A percentile compares a stretch with the other conserved stretches of the same genome.
Conservation (phyloP, 2,797 vertebrate species). For the Monodelphis domestica region DNA sequence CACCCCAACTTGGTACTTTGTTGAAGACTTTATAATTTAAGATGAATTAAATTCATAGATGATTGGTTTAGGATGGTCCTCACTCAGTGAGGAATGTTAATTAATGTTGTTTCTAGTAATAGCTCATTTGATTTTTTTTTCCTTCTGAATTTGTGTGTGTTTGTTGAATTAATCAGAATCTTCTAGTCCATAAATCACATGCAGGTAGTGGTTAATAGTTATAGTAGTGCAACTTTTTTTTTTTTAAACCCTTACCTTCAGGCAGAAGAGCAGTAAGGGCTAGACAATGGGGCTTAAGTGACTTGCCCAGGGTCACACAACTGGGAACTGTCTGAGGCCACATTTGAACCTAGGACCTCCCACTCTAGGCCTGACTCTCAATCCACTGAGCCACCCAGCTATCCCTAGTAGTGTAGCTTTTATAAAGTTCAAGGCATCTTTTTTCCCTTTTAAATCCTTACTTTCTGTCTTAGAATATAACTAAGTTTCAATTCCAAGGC, state of each 20-base stretch:
- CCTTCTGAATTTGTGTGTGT: conserved; percentile 39
- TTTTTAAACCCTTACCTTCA: too few species aligned
- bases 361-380: too few species aligned
- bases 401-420: neutral
- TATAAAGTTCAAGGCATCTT: neutral
- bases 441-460: too few species aligned
- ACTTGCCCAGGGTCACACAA: too few species aligned
- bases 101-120: conserved; percentile 33
- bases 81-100: conserved; percentile 5
- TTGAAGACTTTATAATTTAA: conserved; percentile 30
- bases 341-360: too few species aligned
- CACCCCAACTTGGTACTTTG: conserved; percentile 22
- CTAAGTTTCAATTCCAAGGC: too few species aligned
- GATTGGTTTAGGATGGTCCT: conserved; percentile 2
- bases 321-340: too few species aligned
- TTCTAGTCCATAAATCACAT: conserved; percentile 28
- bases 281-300: too few species aligned
- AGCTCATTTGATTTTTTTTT: conserved; percentile 32
- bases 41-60: conserved; percentile 45
- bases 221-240: neutral
- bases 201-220: neutral
- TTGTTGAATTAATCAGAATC: conserved; percentile 55
- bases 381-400: too few species aligned
- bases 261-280: too few species aligned
- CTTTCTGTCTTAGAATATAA: too few species aligned